phyloP scores from a whole-genome alignment of 1,140 invertebrate species.

The Drosophila quadrilineata region DNA sequence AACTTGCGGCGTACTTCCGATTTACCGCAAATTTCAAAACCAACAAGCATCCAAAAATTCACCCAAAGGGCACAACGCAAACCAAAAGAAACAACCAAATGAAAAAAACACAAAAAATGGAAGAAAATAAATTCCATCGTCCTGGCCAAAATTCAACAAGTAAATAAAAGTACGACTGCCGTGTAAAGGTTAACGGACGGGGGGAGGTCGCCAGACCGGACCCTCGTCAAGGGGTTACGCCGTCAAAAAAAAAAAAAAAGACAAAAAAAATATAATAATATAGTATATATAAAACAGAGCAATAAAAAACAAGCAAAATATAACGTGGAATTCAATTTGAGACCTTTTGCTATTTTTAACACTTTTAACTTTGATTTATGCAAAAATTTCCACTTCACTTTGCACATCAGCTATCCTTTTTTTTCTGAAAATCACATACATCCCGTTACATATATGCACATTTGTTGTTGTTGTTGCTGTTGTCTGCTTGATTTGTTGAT shows the following conservation, averaged over 20 bases:
- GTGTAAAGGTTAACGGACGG: constrained; percentile 44
- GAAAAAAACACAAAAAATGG: constrained; percentile 57
- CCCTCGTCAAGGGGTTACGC: constrained; percentile 17
- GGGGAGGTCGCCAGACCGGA: no score
- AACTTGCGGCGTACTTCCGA: constrained; percentile 76
- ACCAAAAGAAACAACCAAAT: constrained; percentile 3
- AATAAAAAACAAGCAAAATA: neutral
- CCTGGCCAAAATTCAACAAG: constrained; percentile 51
- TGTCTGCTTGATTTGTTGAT: constrained; percentile 63
- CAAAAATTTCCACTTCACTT: constrained; percentile 76
- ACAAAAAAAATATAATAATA: neutral
- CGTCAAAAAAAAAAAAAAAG: neutral
- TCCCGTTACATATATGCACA: no score
- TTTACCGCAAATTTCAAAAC: constrained; percentile 78
- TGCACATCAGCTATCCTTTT: constrained; percentile 33
- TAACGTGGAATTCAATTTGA: constrained; percentile 66
- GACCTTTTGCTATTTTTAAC: constrained; percentile 63
- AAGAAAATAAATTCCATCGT: constrained; percentile 25
- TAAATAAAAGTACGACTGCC: constrained; percentile 56
- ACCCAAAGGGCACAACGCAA: constrained; percentile 51
- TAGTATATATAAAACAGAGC: constrained; percentile 2
- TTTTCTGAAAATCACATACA: no score
- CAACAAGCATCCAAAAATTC: constrained; percentile 74
- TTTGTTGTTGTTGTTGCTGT: no score
- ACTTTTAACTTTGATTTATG: constrained; percentile 78